Evolutionary conservation across 2,888 invertebrate genomes (phyloP).

Genomic region (Macrophya annulata): DNA sequence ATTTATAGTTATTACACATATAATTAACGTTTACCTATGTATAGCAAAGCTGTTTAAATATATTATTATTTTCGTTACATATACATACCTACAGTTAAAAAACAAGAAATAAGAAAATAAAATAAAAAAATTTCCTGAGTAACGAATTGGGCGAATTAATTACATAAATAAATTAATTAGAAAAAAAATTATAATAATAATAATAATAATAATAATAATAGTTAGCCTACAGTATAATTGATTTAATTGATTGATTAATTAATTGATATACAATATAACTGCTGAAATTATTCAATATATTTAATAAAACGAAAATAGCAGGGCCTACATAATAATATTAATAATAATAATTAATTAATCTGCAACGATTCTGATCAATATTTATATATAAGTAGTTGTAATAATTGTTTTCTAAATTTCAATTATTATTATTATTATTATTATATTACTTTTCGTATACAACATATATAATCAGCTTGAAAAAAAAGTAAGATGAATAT

Average conservation of each 20-base stretch:
- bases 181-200: background rate
- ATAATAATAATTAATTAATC: background rate
- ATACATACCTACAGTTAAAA: no score
- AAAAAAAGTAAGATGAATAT: background rate
- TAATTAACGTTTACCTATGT: background rate
- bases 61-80: background rate
- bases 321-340: no score
- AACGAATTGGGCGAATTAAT: background rate
- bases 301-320: background rate
- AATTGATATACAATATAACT: background rate
- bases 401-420: conserved; percentile 2
- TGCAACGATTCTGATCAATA: background rate
- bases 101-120: background rate
- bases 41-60: background rate
- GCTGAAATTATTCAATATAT: background rate
- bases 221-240: background rate
- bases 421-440: background rate
- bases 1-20: background rate
- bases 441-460: background rate
- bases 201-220: background rate
- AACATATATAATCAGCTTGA: background rate
- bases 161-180: background rate
- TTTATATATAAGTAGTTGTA: background rate
- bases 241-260: background rate
- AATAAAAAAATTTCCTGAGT: no score